These are phyloP conservation scores for Thaleichthys pacificus DNA, from an alignment of 2,797 vertebrate species.

Conservation along the genomic window DNA sequence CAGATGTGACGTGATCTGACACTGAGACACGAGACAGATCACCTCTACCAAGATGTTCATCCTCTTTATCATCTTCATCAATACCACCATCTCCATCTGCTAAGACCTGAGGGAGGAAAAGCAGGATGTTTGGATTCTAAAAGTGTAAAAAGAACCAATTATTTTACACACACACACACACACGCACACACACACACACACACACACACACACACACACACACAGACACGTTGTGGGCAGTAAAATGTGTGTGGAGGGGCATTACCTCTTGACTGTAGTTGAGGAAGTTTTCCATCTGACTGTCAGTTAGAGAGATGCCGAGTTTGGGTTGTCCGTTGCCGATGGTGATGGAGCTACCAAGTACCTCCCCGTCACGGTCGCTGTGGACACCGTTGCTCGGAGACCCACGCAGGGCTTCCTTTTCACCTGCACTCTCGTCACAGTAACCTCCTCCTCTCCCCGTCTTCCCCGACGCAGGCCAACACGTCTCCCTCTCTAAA, in stretches of 20 bases:
- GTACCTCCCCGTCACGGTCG: constrained; percentile 1
- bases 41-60: constrained; percentile 27
- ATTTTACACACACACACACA: neutral
- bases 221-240: neutral
- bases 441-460: constrained; percentile 9
- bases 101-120: constrained; percentile 50
- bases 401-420: constrained; percentile 1
- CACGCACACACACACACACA: too few species aligned
- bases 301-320: constrained; percentile 86
- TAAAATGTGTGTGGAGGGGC: constrained; percentile 6
- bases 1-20: constrained; percentile 31
- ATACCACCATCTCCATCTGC: constrained; percentile 17
- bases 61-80: neutral
- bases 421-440: constrained; percentile 5
- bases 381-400: neutral
- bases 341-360: neutral
- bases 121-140: neutral
- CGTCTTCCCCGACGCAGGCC: neutral
- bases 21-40: constrained; percentile 6
- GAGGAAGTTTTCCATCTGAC: constrained; percentile 88
- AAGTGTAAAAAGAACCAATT: neutral
- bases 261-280: constrained; percentile 79
- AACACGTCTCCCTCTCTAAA: neutral
- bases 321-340: constrained; percentile 50
- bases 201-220: too few species aligned